phyloP scores from a whole-genome alignment of 2,888 invertebrate species.

The Drosophila neonasuta region DNA sequence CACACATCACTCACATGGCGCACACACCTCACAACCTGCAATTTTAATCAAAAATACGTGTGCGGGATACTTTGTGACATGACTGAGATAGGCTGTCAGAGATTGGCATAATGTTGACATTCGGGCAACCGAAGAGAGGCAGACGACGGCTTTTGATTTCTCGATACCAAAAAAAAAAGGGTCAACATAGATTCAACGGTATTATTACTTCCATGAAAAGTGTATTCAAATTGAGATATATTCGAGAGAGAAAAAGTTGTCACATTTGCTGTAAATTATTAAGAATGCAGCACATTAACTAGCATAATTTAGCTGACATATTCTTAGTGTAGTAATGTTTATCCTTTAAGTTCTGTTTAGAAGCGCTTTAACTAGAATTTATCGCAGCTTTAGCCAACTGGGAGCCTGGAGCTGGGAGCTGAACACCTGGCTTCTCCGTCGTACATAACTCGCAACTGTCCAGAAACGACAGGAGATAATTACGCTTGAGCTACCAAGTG shows the following conservation, averaged over 20 bases:
- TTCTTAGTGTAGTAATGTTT: conserved; percentile 28
- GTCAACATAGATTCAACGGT: conserved; percentile 15
- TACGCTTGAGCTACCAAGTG: conserved; percentile 50
- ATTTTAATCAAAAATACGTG: conserved; percentile 53
- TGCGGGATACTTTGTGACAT: conserved; percentile 52
- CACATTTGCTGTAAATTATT: neutral
- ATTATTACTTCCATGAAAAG: neutral
- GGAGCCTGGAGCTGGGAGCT: conserved; percentile 32
- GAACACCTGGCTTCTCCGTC: conserved; percentile 6
- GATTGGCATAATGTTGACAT: conserved; percentile 68
- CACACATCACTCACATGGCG: conserved; percentile 2
- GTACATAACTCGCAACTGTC: conserved; percentile 35
- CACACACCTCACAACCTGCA: conserved; percentile 36
- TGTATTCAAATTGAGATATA: neutral
- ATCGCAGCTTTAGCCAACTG: conserved; percentile 45
- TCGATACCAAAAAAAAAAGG: conserved; percentile 9
- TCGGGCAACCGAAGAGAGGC: conserved; percentile 49
- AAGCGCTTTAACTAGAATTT: conserved; percentile 46
- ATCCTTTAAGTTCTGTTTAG: conserved; percentile 23
- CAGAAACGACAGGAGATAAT: conserved; percentile 47
- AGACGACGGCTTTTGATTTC: conserved; percentile 33
- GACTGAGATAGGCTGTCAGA: conserved; percentile 59
- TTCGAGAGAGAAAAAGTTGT: neutral
- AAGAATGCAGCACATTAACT: conserved; percentile 2
- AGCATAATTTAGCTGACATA: conserved; percentile 19